Percentiles rank a stretch among this genome's conserved stretches.
Conservation (phyloP, 2,113 vertebrate species). For the Rhea americana region DNA sequence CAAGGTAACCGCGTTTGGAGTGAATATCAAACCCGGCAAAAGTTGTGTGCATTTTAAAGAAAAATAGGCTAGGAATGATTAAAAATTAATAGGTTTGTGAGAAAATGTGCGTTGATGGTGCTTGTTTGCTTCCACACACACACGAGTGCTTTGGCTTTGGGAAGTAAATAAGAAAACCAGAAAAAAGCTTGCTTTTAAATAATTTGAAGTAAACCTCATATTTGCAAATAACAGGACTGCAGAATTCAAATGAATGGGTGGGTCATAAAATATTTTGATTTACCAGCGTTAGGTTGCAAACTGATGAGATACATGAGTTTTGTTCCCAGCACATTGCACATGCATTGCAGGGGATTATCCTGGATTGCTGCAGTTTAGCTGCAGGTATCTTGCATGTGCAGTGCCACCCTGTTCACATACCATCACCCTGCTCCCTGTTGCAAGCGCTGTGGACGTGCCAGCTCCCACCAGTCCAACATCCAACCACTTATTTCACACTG, state of each 20-base stretch:
- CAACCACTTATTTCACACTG: not conserved
- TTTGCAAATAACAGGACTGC: not conserved
- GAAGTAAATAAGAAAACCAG: not conserved
- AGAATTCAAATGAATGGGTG: not conserved
- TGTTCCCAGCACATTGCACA: not conserved
- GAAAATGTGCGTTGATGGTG: fast-evolving
- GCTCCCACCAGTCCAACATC: not conserved
- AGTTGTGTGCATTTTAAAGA: not conserved
- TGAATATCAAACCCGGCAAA: fast-evolving
- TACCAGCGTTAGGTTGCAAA: fast-evolving
- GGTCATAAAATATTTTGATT: not conserved
- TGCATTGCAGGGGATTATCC: not conserved
- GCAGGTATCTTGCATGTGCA: not conserved
- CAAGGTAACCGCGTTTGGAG: not conserved
- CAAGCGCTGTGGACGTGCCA: fast-evolving
- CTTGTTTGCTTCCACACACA: fast-evolving
- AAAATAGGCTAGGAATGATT: not conserved
- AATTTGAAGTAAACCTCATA: not conserved
- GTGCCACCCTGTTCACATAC: not conserved
- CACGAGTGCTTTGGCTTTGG: not conserved
- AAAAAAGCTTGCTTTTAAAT: not conserved
- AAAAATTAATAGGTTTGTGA: not conserved
- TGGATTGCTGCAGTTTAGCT: not conserved
- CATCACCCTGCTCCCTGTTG: fast-evolving
- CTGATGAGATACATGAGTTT: not conserved